Conservation (phyloP, 1,140 invertebrate species). For the Berghia stephanieae region DNA sequence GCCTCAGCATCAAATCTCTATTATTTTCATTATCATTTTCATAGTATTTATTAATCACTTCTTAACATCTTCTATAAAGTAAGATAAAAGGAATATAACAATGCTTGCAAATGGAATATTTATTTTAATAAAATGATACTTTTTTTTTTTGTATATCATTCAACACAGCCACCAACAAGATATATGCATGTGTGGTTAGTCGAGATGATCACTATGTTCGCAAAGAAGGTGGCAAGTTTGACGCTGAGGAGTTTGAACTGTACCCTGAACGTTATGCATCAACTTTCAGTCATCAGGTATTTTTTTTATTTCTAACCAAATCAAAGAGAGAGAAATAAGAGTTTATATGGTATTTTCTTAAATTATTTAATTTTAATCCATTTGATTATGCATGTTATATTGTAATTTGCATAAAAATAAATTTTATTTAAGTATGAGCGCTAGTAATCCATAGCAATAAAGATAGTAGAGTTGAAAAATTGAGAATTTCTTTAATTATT, state of each 20-base stretch:
- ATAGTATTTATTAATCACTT: too few species aligned
- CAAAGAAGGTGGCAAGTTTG: conserved; percentile 87
- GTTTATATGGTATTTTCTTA: too few species aligned
- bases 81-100: background rate
- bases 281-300: conserved; percentile 92
- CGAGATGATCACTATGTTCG: conserved; percentile 91
- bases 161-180: conserved; percentile 80
- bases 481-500: too few species aligned
- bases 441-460: too few species aligned
- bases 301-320: background rate
- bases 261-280: conserved; percentile 94
- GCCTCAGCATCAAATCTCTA: background rate
- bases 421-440: too few species aligned
- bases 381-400: too few species aligned
- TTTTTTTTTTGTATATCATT: background rate
- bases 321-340: too few species aligned
- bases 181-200: conserved; percentile 92
- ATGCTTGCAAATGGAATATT: too few species aligned
- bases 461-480: too few species aligned
- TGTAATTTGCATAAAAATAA: too few species aligned
- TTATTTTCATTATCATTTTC: background rate
- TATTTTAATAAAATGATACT: background rate
- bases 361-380: too few species aligned
- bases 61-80: too few species aligned
- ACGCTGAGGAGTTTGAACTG: conserved; percentile 90